Conservation (phyloP, 2,888 invertebrate genomes). For the Diarsia mendica region DNA sequence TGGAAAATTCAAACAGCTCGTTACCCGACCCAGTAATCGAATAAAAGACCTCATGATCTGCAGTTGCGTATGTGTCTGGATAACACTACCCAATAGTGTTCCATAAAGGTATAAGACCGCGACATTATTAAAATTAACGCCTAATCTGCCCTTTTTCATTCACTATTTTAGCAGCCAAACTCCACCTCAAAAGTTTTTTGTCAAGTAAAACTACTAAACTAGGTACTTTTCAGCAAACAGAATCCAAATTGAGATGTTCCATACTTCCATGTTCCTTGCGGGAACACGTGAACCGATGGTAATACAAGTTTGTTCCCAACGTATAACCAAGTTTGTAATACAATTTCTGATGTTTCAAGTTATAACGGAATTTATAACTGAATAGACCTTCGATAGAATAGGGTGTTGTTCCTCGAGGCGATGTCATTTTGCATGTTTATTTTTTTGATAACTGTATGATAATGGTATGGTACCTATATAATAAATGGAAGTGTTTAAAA, state of each 20-base stretch:
- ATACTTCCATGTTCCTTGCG: slow-evolving; percentile 18
- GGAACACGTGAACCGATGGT: slow-evolving; percentile 34
- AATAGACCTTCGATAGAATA: slow-evolving; percentile 31
- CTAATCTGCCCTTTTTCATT: background rate
- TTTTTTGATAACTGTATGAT: no score
- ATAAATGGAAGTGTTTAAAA: no score
- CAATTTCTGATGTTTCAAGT: slow-evolving; percentile 53
- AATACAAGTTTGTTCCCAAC: slow-evolving; percentile 44
- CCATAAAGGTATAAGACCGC: background rate
- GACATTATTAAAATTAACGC: background rate
- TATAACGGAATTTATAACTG: slow-evolving; percentile 55
- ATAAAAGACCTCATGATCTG: no score
- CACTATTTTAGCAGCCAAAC: slow-evolving; percentile 16
- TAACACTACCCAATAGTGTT: background rate
- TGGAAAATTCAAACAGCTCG: no score
- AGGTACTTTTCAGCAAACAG: slow-evolving; percentile 21
- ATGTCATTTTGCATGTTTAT: background rate
- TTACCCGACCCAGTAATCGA: no score
- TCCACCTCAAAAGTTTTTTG: slow-evolving; percentile 27
- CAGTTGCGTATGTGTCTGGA: background rate
- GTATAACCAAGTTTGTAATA: slow-evolving; percentile 54
- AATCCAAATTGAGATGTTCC: slow-evolving; percentile 35
- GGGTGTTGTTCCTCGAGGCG: slow-evolving; percentile 1
- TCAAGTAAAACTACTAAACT: slow-evolving; percentile 38
- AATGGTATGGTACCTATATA: no score